phyloP scores from a whole-genome alignment of 2,888 invertebrate genomes.

The Polydrusus pterygomalis region DNA sequence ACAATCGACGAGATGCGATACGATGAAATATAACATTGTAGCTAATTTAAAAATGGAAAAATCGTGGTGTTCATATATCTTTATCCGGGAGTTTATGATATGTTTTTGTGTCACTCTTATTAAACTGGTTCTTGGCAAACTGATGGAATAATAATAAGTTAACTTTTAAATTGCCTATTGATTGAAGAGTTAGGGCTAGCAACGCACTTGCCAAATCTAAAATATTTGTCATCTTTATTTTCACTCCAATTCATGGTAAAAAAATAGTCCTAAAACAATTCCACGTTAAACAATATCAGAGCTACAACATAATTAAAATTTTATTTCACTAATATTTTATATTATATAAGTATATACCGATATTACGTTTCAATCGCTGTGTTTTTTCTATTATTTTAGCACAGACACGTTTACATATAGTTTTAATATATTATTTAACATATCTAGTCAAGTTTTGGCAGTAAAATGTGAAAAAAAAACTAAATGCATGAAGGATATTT shows the following conservation, averaged over 20 bases:
- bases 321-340: slow-evolving; percentile 24
- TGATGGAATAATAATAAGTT: no score
- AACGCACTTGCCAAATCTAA: no score
- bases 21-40: no score
- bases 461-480: background rate
- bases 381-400: slow-evolving; percentile 52
- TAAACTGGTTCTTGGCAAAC: no score
- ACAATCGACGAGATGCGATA: no score
- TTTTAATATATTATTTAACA: slow-evolving; percentile 29
- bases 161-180: no score
- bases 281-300: background rate
- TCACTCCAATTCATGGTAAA: background rate
- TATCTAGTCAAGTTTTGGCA: slow-evolving; percentile 11
- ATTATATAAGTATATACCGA: slow-evolving; percentile 2
- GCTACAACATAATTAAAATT: slow-evolving; percentile 6
- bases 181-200: no score
- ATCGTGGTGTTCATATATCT: no score
- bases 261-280: background rate
- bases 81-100: no score
- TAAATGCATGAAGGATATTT: slow-evolving; percentile 18
- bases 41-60: no score
- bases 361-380: slow-evolving; percentile 47
- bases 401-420: slow-evolving; percentile 51
- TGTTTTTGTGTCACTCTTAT: no score
- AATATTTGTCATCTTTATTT: no score